Base-by-base conservation (phyloP, 2,113 vertebrate species). In the Polyodon spathula region DNA sequence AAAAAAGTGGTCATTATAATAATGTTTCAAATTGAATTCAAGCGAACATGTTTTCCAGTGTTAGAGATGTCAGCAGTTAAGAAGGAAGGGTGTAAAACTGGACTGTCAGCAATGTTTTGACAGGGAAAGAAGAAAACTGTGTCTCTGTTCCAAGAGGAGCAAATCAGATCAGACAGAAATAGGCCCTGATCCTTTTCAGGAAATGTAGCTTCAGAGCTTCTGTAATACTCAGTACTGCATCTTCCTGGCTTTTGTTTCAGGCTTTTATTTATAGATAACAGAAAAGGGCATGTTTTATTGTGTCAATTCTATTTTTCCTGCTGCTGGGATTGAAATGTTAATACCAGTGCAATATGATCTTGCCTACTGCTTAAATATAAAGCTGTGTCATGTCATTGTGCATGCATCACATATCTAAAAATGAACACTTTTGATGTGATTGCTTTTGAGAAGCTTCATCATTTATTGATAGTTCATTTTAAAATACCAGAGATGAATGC, bases 381-480 rank as follows among this genome's bases (percentile, higher is more conserved):
- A 76, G 74, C 55, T 70, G 71, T 81, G 73, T 81, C 76, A 73
- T 68, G 74, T 71, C 63, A 73, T 76, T 74, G 60, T 72, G 71
- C 72, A 77, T 71, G 67, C 67, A 65, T 77, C 71, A 73, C 73
- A 62, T 71, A 66, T 81, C 79, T 87, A 71, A 72, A 82, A 82
- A 72, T 76, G 76, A 83, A 76, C 17, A 59, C 76, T 89, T 89
- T 84, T 87, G 84, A 90, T 86, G 77, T 87, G 79, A 89, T 85
- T 76, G 67, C 77, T 78, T 85, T 79, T 84, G 86, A 90, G 78
- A 74, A 81, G 77, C 72, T 64, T 84, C 76, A 89, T 90, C 62
- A 89, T 86, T 90, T 92, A 90, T 91, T 90, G 81, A 93, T 87
- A 77, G 71, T 67, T 81, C 73, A 79, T 83, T 88, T 27, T 88